Evolutionary conservation across 2,888 invertebrate genomes (phyloP).

Genomic region (Sympetrum striolatum): DNA sequence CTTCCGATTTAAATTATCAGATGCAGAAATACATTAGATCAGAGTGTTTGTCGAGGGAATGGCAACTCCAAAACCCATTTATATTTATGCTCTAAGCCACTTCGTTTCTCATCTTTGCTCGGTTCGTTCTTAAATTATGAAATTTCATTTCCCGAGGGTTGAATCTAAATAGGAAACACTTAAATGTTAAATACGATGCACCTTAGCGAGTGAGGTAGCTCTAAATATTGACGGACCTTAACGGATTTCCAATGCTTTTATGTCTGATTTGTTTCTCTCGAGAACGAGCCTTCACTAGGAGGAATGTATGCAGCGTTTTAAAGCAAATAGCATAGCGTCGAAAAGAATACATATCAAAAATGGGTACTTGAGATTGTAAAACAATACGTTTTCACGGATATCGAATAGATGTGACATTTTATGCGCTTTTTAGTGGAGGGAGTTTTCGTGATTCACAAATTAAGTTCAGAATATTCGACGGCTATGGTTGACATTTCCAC

Average conservation of each 20-base stretch:
- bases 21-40: neutral
- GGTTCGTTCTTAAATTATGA: neutral
- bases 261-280: too few species aligned
- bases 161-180: neutral
- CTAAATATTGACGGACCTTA: neutral
- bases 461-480: too few species aligned
- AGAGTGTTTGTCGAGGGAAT: neutral
- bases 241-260: neutral
- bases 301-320: too few species aligned
- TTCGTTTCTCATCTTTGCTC: neutral
- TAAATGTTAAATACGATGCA: neutral
- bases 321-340: too few species aligned
- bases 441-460: too few species aligned
- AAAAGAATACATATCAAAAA: too few species aligned
- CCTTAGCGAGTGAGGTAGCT: neutral
- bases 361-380: too few species aligned
- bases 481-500: too few species aligned
- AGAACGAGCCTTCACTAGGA: too few species aligned
- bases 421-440: too few species aligned
- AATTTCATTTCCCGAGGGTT: neutral
- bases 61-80: neutral
- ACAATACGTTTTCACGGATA: too few species aligned
- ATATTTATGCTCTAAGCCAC: neutral
- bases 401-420: too few species aligned
- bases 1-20: neutral